phyloP scores from a whole-genome alignment of 2,888 invertebrate genomes.

The Dysmachus trigonus region DNA sequence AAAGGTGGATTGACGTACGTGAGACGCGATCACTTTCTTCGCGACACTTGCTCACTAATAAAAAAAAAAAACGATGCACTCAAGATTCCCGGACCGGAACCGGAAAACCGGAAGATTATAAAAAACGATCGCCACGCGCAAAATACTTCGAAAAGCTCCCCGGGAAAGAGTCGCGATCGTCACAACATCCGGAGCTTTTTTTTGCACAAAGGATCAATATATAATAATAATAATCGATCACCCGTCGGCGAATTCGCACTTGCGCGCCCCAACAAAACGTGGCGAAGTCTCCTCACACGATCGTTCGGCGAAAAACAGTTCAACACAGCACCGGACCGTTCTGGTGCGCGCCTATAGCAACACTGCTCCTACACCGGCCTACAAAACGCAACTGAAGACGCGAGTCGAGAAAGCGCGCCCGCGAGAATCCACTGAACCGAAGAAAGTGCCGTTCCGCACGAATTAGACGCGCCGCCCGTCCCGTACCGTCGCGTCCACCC shows the following conservation, averaged over 20 bases:
- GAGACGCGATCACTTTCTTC: not conserved
- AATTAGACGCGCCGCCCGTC: not conserved
- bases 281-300: not conserved
- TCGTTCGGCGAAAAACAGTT: not conserved
- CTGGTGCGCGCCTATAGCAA: slow-evolving; percentile 7
- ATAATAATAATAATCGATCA: not conserved
- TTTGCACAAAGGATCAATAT: slow-evolving; percentile 16
- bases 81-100: not conserved
- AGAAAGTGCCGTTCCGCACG: slow-evolving; percentile 18
- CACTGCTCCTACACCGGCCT: slow-evolving; percentile 38
- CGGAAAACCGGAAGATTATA: not conserved
- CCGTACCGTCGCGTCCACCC: no score
- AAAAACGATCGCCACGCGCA: not conserved
- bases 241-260: slow-evolving; percentile 38
- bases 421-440: slow-evolving; percentile 13
- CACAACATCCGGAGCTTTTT: not conserved
- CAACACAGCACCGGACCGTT: not conserved
- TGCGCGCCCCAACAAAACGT: not conserved
- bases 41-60: not conserved
- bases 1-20: not conserved
- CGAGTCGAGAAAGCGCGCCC: not conserved
- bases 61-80: not conserved
- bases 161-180: not conserved
- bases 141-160: not conserved
- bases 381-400: slow-evolving; percentile 37